phyloP scores from a whole-genome alignment of 2,113 vertebrate genomes.

The Dipodomys stephensi region DNA sequence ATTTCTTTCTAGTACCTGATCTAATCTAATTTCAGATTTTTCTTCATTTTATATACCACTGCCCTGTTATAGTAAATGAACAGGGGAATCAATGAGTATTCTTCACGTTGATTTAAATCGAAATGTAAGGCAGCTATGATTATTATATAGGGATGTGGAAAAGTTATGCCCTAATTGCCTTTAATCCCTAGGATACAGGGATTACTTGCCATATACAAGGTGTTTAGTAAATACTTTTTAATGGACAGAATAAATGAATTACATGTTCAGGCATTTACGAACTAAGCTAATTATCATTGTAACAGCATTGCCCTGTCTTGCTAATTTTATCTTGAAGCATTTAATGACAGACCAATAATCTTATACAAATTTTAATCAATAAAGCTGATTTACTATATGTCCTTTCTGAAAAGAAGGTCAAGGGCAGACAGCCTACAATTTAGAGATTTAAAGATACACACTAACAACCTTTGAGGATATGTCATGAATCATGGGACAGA shows the following conservation, averaged over 20 bases:
- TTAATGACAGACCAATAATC: constrained; percentile 46
- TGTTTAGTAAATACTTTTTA: background rate
- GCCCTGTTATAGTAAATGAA: background rate
- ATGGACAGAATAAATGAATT: constrained; percentile 18
- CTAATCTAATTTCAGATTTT: constrained; percentile 23
- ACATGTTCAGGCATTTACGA: background rate
- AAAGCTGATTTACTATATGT: constrained; percentile 55
- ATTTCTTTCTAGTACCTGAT: constrained; percentile 11
- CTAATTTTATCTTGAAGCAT: constrained; percentile 48
- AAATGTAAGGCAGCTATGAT: constrained; percentile 15
- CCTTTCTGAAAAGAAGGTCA: constrained; percentile 66
- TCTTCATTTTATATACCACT: background rate
- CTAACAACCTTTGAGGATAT: constrained; percentile 42
- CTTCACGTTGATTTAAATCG: constrained; percentile 55
- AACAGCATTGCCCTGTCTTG: constrained; percentile 29
- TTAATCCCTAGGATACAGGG: background rate
- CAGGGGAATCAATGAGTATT: constrained; percentile 28
- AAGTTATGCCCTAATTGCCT: background rate
- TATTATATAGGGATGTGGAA: background rate
- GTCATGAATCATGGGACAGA: constrained; percentile 21
- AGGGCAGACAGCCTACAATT: background rate
- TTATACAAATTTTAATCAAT: constrained; percentile 37
- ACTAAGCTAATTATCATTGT: constrained; percentile 31
- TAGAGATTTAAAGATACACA: constrained; percentile 35
- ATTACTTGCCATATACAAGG: background rate